Evolutionary conservation across 2,888 invertebrate genomes (phyloP), one percentile per base, ranked within the genome.

Genomic region (Clusia tigrina): DNA sequence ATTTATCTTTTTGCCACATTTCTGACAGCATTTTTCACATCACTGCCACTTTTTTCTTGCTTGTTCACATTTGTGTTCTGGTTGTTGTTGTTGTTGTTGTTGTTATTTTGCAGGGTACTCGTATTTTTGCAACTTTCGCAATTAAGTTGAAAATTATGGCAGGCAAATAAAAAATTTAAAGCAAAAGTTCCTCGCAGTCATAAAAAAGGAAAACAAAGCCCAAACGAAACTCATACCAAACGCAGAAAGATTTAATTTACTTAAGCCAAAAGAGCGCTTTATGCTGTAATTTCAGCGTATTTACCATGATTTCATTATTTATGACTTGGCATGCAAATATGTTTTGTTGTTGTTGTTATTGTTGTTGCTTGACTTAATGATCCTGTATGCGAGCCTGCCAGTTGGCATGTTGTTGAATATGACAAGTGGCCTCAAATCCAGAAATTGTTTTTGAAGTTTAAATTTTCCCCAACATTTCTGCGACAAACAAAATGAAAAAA

Each of bases 251-350:
- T 53, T 53, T 53, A 53, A 53, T 53, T 53, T 53, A 53, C 53
- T 53, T 53, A 53, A 53, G 53, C 24, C 24, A 24, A 24, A 12
- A 42, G n/a, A 9, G n/a, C 18, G 15, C 24, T 51, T 20, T 51
- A n/a, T 22, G 46, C 51, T 12, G 51, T 23, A 23, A n/a, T 53
- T 53, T 53, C 9, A n/a, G 23, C 25, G 42, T 42, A 42, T 42
- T 48, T 32, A 6, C 32, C 32, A 32, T 54, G 32, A 25, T 32
- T 54, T 54, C 46, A 46, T 56, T 56, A 56, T 56, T 56, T 56
- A 56, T 42, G 56, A 56, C 24, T 24, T 56, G 56, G 46, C 56
- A 56, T n/a, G 56, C 56, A 56, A 56, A 56, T 56, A 56, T 38
- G 56, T 56, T 56, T 42, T 10, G 15, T 56, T 42, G 46, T 24